Evolutionary conservation across 2,797 vertebrate species (phyloP).

Genomic region (Odontamblyopus lacepedii): DNA sequence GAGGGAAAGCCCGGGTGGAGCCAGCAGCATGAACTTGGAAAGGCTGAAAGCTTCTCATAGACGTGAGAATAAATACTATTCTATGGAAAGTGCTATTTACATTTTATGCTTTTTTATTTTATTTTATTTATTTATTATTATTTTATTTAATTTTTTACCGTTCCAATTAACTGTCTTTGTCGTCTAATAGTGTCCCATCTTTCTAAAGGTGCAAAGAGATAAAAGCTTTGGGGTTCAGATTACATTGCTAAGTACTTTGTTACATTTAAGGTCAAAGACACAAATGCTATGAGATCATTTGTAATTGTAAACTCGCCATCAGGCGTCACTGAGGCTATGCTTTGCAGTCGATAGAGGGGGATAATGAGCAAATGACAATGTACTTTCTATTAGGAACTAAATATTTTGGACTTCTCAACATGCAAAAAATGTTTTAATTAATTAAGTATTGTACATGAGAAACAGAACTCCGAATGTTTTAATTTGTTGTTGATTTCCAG

Average conservation of each 20-base stretch:
- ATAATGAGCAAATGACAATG: neutral
- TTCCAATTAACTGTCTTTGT: neutral
- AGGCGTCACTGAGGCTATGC: neutral
- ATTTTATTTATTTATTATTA: neutral
- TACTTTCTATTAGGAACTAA: neutral
- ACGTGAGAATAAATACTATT: neutral
- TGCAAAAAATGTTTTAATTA: neutral
- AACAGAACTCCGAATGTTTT: too few relatives aligned
- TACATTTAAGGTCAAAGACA: neutral
- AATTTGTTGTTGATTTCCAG: neutral
- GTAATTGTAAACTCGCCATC: conserved; percentile 4
- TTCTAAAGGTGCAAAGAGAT: neutral
- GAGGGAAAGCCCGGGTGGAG: conserved; percentile 14
- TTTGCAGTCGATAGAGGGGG: neutral
- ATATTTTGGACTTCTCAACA: too few relatives aligned
- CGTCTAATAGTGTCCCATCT: neutral
- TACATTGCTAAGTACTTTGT: neutral
- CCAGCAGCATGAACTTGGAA: conserved; percentile 9
- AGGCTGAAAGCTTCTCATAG: neutral
- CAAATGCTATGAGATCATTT: conserved; percentile 12
- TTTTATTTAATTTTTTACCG: neutral
- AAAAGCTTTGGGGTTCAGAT: neutral
- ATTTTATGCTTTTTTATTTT: neutral
- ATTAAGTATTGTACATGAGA: neutral
- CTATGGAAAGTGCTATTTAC: too few relatives aligned